Conservation (phyloP, 2,113 vertebrate species). For the Solea solea region DNA sequence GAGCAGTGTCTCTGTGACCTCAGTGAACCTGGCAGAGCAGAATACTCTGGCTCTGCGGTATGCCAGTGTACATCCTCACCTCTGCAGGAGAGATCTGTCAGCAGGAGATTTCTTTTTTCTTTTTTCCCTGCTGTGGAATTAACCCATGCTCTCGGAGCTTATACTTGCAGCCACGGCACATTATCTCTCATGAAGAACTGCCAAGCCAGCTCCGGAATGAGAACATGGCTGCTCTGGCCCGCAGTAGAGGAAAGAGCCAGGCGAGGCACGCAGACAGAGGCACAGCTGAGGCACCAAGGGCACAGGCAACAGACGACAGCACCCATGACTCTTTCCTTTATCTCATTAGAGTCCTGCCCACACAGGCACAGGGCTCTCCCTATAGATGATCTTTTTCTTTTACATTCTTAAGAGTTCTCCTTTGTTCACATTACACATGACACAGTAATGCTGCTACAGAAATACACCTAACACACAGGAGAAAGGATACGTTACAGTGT, state of each 20-base stretch:
- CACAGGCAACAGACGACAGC: conserved; percentile 8
- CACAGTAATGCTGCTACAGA: too few species aligned
- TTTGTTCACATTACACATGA: too few species aligned
- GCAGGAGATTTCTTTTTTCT: conserved; percentile 60
- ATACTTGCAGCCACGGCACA: conserved; percentile 63
- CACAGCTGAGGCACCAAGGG: too few species aligned
- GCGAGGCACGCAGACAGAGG: conserved; percentile 20
- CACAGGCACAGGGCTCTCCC: too few species aligned
- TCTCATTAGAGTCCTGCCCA: background rate
- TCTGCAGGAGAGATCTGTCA: conserved; percentile 69
- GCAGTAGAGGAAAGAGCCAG: conserved; percentile 26
- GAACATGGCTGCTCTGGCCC: conserved; percentile 52
- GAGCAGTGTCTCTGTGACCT: conserved; percentile 67
- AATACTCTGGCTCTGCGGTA: conserved; percentile 27
- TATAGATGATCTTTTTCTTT: too few species aligned
- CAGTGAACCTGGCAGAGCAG: conserved; percentile 56
- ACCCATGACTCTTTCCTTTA: conserved; percentile 49
- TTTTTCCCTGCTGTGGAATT: conserved; percentile 49
- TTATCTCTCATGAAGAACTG: conserved; percentile 64
- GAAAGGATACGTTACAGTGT: too few species aligned
- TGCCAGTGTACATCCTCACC: conserved; percentile 60
- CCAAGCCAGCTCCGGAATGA: conserved; percentile 50
- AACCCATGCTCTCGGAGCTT: conserved; percentile 65
- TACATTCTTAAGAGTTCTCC: too few species aligned
- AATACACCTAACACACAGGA: too few species aligned